Evolutionary conservation across 2,113 vertebrate species (phyloP), one percentile per base, ranked within the genome.

Genomic region (Irena cyanogastra): DNA sequence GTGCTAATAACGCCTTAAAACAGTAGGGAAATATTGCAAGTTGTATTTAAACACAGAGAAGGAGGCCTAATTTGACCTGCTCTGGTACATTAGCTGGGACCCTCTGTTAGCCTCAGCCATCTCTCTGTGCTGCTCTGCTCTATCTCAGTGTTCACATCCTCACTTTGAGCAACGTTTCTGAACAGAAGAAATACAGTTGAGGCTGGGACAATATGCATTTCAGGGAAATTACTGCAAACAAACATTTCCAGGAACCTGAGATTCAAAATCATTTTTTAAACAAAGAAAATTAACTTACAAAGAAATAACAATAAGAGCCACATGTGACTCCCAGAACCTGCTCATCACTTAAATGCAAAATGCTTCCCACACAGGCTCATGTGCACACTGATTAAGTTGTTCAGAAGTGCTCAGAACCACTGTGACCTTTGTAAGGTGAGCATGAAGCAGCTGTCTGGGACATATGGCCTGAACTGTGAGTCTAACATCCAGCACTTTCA

Each of bases 1-100:
- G 83, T 21, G 44, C 81, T 93, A 87, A 82, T 93, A 95, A 91
- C 69, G 86, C 91, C 75, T 84, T 86, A 68, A 95, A 96, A 94
- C 4, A 7, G 57, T 42, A 65, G 45, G 45, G 66, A 87, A 96
- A 92, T 83, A 89, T 35, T 92, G 57, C 63, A 87, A 90, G 78
- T 65, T 93, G 85, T 92, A 78, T 93, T 96, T 87, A 83, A 92
- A 65, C 68, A 64, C 26, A 89, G 52, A 91, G 65, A 72, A 89
- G 39, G 65, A 59, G 13, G 50, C 20, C 60, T 88, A 60, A 91
- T 94, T 74, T 68, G 60, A 80, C 68, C 80, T 3, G 13, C 66
- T 92, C 57, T 74, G 35, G 64, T 90, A 56, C 44, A 52, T 83
- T 59, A 68, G 47, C 66, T 88, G 14, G 31, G 59, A 88, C 50